Conservation (phyloP, 2,888 invertebrate species). For the Agriotes lineatus region DNA sequence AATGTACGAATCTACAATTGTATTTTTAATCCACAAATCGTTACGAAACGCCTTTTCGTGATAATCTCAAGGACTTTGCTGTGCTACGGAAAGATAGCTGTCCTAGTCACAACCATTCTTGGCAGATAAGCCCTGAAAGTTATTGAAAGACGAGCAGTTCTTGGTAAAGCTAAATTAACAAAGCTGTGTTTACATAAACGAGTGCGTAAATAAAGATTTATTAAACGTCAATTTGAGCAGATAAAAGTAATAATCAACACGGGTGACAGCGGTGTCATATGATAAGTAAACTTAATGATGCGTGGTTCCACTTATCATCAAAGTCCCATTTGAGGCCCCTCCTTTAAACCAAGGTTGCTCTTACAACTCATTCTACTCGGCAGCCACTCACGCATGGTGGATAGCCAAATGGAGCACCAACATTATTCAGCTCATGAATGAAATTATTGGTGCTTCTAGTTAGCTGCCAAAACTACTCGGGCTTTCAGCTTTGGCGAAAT, state of each 20-base stretch:
- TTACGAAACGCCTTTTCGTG: no score
- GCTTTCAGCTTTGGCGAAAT: no score
- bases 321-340: constrained; percentile 38
- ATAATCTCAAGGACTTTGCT: no score
- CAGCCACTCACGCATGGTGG: not conserved
- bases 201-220: constrained; percentile 34
- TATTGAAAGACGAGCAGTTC: constrained; percentile 6
- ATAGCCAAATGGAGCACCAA: not conserved
- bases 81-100: no score
- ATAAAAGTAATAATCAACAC: constrained; percentile 30
- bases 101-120: no score
- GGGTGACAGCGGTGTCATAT: constrained; percentile 28
- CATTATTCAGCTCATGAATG: constrained; percentile 9
- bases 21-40: no score
- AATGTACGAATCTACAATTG: no score
- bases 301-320: constrained; percentile 27
- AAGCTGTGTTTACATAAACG: constrained; percentile 22
- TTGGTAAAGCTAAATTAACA: constrained; percentile 9
- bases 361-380: constrained; percentile 29
- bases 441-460: not conserved
- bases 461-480: no score
- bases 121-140: no score
- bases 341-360: constrained; percentile 39
- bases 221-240: constrained; percentile 22
- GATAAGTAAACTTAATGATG: constrained; percentile 32